phyloP scores from a whole-genome alignment of 2,113 vertebrate genomes.

The Axis porcinus region DNA sequence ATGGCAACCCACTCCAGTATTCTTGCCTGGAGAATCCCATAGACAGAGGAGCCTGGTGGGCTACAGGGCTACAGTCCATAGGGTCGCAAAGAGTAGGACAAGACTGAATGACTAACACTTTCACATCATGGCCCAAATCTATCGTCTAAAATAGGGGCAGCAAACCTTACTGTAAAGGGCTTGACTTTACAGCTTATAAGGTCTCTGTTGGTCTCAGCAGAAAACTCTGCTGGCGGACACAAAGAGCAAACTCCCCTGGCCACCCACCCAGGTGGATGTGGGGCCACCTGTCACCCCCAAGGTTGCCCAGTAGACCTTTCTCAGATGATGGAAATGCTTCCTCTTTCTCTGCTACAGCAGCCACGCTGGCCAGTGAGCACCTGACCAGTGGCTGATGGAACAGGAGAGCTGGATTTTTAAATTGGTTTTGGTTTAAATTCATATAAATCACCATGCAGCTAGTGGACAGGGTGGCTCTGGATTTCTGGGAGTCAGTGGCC shows the following conservation, averaged over 20 bases:
- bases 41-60: neutral
- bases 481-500: neutral
- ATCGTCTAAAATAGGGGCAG: rapidly evolving
- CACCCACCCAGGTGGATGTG: rapidly evolving
- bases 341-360: neutral
- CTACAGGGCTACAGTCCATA: neutral
- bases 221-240: neutral
- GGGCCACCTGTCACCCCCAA: rapidly evolving
- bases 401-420: rapidly evolving
- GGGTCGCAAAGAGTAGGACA: neutral
- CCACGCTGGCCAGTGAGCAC: rapidly evolving
- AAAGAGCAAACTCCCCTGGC: neutral
- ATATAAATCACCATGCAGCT: rapidly evolving
- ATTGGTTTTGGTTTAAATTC: neutral
- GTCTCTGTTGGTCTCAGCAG: neutral
- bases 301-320: rapidly evolving
- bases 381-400: neutral
- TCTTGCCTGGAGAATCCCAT: neutral
- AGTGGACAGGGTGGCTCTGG: neutral
- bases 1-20: neutral
- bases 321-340: rapidly evolving
- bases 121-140: neutral
- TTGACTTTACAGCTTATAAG: rapidly evolving
- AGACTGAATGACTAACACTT: neutral
- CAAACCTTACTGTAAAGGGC: neutral